Conservation (phyloP, 1,140 invertebrate genomes). For the Glossosoma conforme region DNA sequence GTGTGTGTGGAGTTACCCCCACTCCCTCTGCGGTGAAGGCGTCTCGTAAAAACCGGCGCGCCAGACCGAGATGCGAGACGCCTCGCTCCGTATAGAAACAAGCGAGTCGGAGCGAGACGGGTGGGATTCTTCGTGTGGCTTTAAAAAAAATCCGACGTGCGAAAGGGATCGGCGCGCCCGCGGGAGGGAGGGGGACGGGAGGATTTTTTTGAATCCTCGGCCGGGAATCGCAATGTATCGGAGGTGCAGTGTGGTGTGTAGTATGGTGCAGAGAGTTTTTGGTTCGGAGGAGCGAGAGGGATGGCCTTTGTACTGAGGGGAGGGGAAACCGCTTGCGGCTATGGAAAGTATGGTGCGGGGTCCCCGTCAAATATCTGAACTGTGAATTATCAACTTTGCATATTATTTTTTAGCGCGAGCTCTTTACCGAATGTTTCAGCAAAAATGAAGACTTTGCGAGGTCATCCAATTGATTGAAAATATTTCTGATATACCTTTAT, state of each 20-base stretch:
- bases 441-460: too few species aligned
- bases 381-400: too few species aligned
- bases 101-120: constrained; percentile 46
- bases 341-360: constrained; percentile 9
- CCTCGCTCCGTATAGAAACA: constrained; percentile 16
- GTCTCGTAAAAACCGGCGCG: constrained; percentile 50
- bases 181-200: constrained; percentile 44
- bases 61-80: constrained; percentile 48
- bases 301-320: constrained; percentile 10
- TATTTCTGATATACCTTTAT: too few species aligned
- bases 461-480: too few species aligned
- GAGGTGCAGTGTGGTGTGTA: constrained; percentile 28
- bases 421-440: too few species aligned
- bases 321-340: constrained; percentile 18
- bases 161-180: constrained; percentile 38
- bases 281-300: constrained; percentile 23
- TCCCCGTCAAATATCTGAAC: too few species aligned
- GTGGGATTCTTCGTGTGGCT: constrained; percentile 46
- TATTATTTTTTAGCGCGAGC: too few species aligned
- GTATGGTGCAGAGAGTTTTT: constrained; percentile 29
- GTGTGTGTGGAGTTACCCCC: constrained; percentile 48
- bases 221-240: constrained; percentile 30
- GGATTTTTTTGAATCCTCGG: constrained; percentile 31
- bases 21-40: constrained; percentile 41
- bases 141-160: constrained; percentile 48